Evolutionary conservation across 2,113 vertebrate genomes (phyloP).

Genomic region (Rhagologus leucostigma): DNA sequence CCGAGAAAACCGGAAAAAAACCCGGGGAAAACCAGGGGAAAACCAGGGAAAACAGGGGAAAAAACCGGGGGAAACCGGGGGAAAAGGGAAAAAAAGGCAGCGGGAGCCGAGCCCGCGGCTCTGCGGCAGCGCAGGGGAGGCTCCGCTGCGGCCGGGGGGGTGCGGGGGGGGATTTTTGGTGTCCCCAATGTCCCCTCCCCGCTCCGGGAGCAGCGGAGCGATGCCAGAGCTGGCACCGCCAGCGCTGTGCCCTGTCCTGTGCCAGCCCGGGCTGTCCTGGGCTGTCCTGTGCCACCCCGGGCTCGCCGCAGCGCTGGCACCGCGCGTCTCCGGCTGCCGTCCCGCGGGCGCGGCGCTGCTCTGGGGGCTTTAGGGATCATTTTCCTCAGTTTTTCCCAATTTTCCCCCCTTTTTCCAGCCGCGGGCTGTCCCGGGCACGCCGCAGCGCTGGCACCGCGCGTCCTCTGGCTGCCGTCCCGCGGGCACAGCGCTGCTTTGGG

Average conservation of each 20-base stretch:
- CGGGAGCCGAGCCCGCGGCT: neutral
- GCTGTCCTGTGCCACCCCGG: neutral
- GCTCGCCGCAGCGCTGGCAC: neutral
- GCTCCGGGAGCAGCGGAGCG: neutral
- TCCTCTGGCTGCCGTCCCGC: neutral
- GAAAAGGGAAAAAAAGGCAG: neutral
- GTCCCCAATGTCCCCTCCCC: neutral
- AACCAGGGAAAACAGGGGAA: neutral
- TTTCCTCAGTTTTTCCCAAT: neutral
- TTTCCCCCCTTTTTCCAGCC: neutral
- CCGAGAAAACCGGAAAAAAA: no score
- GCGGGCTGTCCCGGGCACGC: neutral
- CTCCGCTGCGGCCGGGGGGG: neutral
- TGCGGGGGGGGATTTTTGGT: neutral
- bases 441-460: neutral
- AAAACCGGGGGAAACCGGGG: no score
- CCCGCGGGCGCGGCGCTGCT: neutral
- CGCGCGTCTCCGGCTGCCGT: neutral
- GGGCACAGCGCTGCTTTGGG: neutral
- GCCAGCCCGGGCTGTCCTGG: neutral
- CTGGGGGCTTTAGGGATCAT: neutral
- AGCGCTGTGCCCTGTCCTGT: neutral
- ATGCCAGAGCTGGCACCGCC: neutral
- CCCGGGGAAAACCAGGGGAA: no score
- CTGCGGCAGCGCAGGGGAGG: neutral